A percentile compares a stretch with the other conserved stretches of the same genome.
phyloP scores from a whole-genome alignment of 2,113 vertebrate genomes.

The Syngnathus floridae region DNA sequence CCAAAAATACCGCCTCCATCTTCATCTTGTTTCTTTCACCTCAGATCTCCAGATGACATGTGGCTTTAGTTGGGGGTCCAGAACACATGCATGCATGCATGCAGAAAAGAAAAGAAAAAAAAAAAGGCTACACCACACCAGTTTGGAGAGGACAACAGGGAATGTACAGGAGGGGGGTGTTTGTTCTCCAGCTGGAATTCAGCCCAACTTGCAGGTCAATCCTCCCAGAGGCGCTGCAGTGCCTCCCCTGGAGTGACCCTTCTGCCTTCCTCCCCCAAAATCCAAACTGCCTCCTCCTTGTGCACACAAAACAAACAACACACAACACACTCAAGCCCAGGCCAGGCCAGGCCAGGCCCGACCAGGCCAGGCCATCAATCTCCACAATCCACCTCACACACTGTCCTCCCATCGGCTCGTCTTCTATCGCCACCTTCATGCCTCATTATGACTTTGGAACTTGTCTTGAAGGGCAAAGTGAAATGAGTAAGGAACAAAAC shows the following conservation, averaged over 20 bases:
- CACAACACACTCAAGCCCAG: too few species aligned
- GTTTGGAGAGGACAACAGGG: background rate
- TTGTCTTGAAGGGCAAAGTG: too few species aligned
- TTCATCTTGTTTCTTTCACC: background rate
- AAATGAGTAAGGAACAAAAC: too few species aligned
- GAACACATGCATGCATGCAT: constrained; percentile 19
- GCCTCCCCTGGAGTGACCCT: constrained; percentile 54
- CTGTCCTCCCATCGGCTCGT: too few species aligned
- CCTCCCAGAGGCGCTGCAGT: constrained; percentile 63
- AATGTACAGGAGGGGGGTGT: constrained; percentile 14
- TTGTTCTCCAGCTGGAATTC: constrained; percentile 57
- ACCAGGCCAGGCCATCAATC: too few species aligned
- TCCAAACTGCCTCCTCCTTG: constrained; percentile 14
- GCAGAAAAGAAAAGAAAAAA: background rate
- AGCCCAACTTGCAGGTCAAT: constrained; percentile 66
- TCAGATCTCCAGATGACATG: constrained; percentile 19
- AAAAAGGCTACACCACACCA: constrained; percentile 24
- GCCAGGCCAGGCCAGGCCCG: too few species aligned
- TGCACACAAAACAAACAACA: too few species aligned
- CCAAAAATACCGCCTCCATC: too few species aligned
- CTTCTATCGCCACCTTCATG: too few species aligned
- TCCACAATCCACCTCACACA: too few species aligned
- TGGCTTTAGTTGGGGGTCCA: constrained; percentile 16
- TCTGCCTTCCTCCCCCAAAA: constrained; percentile 41
- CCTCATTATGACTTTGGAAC: too few species aligned